phyloP scores from a whole-genome alignment of 2,888 invertebrate genomes.

The Embidobia sp. region DNA sequence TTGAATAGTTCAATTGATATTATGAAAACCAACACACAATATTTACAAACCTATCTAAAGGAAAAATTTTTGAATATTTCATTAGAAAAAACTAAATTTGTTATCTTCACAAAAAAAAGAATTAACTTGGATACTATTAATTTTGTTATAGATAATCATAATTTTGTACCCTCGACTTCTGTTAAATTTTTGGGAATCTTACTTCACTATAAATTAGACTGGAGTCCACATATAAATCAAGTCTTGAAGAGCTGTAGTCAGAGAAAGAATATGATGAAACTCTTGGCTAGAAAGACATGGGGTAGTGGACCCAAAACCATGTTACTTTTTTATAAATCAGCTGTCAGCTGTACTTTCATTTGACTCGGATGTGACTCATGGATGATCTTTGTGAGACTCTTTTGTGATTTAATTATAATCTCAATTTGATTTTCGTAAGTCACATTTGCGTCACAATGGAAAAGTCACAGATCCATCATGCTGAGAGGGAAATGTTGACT shows the following conservation, averaged over 20 bases:
- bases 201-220: constrained; percentile 3
- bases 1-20: neutral
- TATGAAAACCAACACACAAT: neutral
- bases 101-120: constrained; percentile 15
- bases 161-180: neutral
- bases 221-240: neutral
- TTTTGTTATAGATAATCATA: neutral
- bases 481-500: too few species aligned
- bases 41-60: neutral
- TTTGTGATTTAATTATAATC: too few species aligned
- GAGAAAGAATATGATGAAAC: constrained; percentile 15
- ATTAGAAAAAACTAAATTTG: constrained; percentile 1
- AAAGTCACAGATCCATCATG: too few species aligned
- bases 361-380: too few species aligned
- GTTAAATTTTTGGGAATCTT: constrained; percentile 2
- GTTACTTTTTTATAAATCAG: constrained; percentile 13
- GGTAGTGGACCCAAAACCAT: constrained; percentile 31
- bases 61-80: constrained; percentile 3
- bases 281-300: constrained; percentile 13
- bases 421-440: too few species aligned
- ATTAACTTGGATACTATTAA: too few species aligned
- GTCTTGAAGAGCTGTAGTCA: neutral
- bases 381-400: too few species aligned
- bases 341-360: neutral
- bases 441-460: too few species aligned